Percentiles rank a stretch among this genome's conserved stretches.
Conservation (phyloP, 2,797 vertebrate genomes). For the Geotrypetes seraphini region DNA sequence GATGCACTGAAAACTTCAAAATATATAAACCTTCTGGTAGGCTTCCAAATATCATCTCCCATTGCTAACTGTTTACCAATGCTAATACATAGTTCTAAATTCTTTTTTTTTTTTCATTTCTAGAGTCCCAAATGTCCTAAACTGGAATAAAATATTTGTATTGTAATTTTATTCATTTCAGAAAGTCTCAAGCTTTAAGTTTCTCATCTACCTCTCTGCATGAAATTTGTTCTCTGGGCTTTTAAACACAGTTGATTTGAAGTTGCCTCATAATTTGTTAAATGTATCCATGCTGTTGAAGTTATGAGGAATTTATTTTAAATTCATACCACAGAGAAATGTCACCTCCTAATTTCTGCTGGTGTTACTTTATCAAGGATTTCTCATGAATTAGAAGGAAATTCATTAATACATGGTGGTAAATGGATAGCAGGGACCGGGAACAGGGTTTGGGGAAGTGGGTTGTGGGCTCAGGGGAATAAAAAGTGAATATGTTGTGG, state of each 20-base stretch:
- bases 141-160: neutral
- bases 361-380: constrained; percentile 1
- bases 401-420: no score
- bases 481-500: no score
- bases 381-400: constrained; percentile 1
- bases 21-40: neutral
- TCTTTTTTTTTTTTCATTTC: constrained; percentile 2
- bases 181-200: neutral
- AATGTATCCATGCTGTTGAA: constrained; percentile 2
- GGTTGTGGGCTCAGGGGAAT: no score
- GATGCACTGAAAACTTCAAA: neutral
- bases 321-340: no score
- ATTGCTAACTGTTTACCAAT: neutral
- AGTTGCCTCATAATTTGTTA: constrained; percentile 15
- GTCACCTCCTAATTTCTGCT: no score
- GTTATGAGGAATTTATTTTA: no score
- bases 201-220: constrained; percentile 12
- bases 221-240: constrained; percentile 2
- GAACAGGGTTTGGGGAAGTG: no score
- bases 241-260: constrained; percentile 23
- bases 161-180: neutral
- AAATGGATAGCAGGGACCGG: no score
- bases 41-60: neutral
- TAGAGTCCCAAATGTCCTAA: neutral
- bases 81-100: no score